phyloP scores from a whole-genome alignment of 2,888 invertebrate genomes.

The Macrosiphum euphorbiae region DNA sequence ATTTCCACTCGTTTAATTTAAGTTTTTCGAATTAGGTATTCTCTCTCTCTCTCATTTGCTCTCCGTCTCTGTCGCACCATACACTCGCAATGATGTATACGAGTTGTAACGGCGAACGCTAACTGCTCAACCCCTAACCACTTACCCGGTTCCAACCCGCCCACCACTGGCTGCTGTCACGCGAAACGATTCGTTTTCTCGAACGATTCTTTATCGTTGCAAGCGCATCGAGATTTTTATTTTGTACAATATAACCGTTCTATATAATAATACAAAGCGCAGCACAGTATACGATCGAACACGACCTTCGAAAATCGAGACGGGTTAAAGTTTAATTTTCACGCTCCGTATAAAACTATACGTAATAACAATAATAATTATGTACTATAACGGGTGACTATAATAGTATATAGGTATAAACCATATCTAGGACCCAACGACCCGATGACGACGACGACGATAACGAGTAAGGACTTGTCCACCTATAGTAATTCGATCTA shows the following conservation, averaged over 20 bases:
- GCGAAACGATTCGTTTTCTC: neutral
- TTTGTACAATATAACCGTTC: neutral
- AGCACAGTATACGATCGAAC: neutral
- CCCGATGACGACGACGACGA: neutral
- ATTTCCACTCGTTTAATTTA: conserved; percentile 9
- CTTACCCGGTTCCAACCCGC: neutral
- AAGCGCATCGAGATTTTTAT: neutral
- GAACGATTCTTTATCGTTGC: neutral
- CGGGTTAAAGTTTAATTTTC: conserved; percentile 11
- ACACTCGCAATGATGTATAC: neutral
- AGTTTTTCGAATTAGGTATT: neutral
- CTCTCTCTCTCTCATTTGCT: neutral
- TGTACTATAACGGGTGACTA: neutral
- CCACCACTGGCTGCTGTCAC: too few species aligned
- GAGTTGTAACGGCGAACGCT: neutral
- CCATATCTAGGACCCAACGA: neutral
- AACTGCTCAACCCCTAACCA: neutral
- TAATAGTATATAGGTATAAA: neutral
- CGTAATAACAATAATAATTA: conserved; percentile 8
- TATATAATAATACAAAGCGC: neutral
- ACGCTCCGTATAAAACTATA: neutral
- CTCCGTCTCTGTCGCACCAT: neutral
- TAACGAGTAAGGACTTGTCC: neutral
- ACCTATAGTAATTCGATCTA: neutral
- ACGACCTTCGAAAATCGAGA: neutral